Evolutionary conservation across 2,113 vertebrate species (phyloP).

Genomic region (Uropsilus gracilis): DNA sequence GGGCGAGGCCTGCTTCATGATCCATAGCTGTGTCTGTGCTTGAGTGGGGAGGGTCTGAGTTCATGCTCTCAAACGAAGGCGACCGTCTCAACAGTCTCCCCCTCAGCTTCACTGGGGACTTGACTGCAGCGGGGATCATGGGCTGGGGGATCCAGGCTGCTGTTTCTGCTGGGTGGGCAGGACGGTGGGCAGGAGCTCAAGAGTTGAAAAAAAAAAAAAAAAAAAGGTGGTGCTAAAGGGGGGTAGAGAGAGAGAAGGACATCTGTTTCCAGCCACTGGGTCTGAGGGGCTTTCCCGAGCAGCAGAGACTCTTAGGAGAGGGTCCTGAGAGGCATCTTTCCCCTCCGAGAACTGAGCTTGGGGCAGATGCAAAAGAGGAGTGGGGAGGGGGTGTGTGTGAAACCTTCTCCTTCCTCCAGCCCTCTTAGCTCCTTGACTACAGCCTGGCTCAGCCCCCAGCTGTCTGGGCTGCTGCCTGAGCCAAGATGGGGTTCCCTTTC

Average conservation of each 20-base stretch:
- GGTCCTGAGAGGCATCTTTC: background rate
- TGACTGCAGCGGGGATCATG: conserved; percentile 20
- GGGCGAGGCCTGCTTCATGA: conserved; percentile 65
- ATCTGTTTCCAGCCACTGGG: background rate
- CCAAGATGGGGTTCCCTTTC: conserved; percentile 11
- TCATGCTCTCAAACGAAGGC: conserved; percentile 34
- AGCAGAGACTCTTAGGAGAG: background rate
- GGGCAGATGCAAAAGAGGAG: background rate
- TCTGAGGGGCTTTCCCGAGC: conserved; percentile 19
- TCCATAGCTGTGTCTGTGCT: conserved; percentile 41
- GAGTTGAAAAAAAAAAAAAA: no score
- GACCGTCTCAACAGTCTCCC: background rate
- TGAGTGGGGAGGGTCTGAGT: conserved; percentile 53
- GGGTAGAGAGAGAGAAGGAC: background rate
- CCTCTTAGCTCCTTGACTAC: conserved; percentile 34
- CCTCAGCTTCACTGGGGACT: conserved; percentile 36
- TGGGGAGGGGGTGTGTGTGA: background rate
- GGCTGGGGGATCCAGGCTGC: background rate
- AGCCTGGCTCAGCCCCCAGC: conserved; percentile 34
- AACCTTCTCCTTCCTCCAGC: conserved; percentile 18
- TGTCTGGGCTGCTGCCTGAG: background rate
- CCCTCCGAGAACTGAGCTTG: conserved; percentile 9
- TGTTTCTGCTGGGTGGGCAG: conserved; percentile 9
- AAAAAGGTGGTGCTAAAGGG: conserved; percentile 37
- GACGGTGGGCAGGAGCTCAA: background rate